Percentiles rank a stretch among this genome's conserved stretches.
These are phyloP conservation scores for Carassius auratus DNA, from an alignment of 2,113 vertebrate species.

Conservation along the genomic window DNA sequence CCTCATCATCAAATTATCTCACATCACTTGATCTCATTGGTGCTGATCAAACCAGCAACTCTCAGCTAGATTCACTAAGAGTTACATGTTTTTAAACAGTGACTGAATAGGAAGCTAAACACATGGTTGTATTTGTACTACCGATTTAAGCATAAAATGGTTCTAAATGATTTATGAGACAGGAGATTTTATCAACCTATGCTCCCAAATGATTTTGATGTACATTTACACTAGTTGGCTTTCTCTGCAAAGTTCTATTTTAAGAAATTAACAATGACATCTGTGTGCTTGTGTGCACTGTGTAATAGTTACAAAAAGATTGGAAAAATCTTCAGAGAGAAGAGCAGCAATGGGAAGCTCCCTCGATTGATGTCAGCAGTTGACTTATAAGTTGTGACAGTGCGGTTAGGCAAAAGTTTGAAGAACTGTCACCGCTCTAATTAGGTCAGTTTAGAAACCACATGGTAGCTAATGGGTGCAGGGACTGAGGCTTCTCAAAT, in stretches of 20 bases:
- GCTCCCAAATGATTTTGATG: not conserved
- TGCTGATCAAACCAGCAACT: conserved; percentile 13
- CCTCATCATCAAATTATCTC: conserved; percentile 61
- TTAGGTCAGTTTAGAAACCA: conserved; percentile 31
- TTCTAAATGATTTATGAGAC: not conserved
- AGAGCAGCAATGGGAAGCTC: not conserved
- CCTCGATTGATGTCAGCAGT: conserved; percentile 8
- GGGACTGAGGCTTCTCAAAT: not conserved
- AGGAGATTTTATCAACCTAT: not conserved
- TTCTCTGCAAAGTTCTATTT: not conserved
- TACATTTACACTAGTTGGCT: not conserved
- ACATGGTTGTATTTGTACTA: not conserved
- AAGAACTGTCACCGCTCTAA: conserved; percentile 27
- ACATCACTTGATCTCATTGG: conserved; percentile 33
- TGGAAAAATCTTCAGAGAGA: not conserved
- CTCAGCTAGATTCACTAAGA: conserved; percentile 2
- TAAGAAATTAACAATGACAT: not conserved
- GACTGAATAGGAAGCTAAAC: not conserved
- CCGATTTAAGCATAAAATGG: not conserved
- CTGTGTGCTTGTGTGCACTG: not conserved
- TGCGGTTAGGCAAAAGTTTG: conserved; percentile 36
- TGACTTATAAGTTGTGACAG: conserved; percentile 34
- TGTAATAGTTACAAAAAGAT: not conserved
- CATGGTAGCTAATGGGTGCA: conserved; percentile 18
- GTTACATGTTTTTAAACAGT: not conserved